Base-by-base conservation (phyloP, 2,113 vertebrate genomes). In the Oryzias celebensis region DNA sequence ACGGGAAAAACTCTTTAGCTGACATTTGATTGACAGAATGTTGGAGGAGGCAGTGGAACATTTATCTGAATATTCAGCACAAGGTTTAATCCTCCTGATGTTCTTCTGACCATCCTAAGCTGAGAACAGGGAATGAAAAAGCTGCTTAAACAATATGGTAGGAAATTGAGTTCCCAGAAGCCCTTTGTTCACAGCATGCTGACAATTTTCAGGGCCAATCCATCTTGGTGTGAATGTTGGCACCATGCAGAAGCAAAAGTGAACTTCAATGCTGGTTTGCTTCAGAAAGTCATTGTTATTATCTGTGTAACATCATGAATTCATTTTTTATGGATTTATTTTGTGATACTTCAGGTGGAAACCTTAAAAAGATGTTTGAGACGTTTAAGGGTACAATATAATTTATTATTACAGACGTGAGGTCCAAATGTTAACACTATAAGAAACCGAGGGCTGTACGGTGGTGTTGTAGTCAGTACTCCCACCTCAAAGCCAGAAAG, bases 11-110 rank as follows among this genome's bases (percentile, higher is more conserved):
- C 60, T 20, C 36, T 66, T 58, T 62, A 18, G 26, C 20, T 64
- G 77, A 56, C 70, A 52, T 48, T 69, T 90, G 88, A 91, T 71
- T 87, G 88, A 78, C 84, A 83, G 56, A 54, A 56, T 68, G 81
- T 85, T 86, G 56, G 70, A 57, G 53, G 72, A 65, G 84, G 70
- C 67, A 26, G 53, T 46, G 22, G 17, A 52, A 62, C 80, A 80
- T 77, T 73, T 43, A 82, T 78, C 51, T 84, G 81, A 85, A 85
- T 89, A 81, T 87, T 83, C 68, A 82, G 62, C 59, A 62, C 66
- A 61, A 50, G 55, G 55, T 59, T 72, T 82, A 73, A 82, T 82
- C 64, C 61, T 77, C 41, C 47, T 72, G 7, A 20, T 78, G 46
- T 53, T 50, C 72, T 50, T 14, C 51, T 56, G 48, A 50, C 68